Evolutionary conservation across 2,888 invertebrate species (phyloP), one percentile per base, ranked within the genome.

Genomic region (Bruchidius siliquastri): DNA sequence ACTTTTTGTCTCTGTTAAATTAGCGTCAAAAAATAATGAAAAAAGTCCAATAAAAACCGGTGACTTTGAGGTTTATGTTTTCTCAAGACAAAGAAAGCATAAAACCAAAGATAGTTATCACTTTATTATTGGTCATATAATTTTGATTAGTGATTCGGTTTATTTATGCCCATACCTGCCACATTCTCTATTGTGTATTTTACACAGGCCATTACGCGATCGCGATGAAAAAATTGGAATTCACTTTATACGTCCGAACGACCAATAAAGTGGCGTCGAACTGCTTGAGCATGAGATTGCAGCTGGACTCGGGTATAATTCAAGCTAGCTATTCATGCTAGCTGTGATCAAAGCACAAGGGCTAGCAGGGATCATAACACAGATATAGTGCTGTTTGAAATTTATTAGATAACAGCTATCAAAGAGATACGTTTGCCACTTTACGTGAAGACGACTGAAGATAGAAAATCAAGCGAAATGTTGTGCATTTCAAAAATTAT

Each of bases 11-110:
- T 71, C 72, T 73, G 72, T 74, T 49, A 49, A 49, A 49, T 49
- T 49, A 49, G 49, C 49, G 49, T 49, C 18, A 49, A 74, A 76
- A 77, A 78, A 76, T 74, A 72, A 73, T 68, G 70, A 75, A 76
- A 72, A 49, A 74, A 73, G 49, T 75, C 78, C 80, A 80, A 80
- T 80, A 79, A 80, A 80, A 80, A 80, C 77, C 78, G 78, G 79
- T 78, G 79, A 78, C 79, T 78, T 75, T 76, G 74, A 49, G 49
- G 77, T 77, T 78, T 80, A 77, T 75, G 75, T 74, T 76, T 77
- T 77, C 75, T 77, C 76, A 74, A 78, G 76, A 78, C 78, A 78
- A 78, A 78, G 75, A 66, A 73, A 74, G 75, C 77, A 77, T 77
- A 78, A 76, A 77, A 78, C 49, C 49, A 18, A 13, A 3, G 78